These are phyloP conservation scores for Meiosimyza decipiens DNA, from an alignment of 2,888 invertebrate species.

Conservation along the genomic window DNA sequence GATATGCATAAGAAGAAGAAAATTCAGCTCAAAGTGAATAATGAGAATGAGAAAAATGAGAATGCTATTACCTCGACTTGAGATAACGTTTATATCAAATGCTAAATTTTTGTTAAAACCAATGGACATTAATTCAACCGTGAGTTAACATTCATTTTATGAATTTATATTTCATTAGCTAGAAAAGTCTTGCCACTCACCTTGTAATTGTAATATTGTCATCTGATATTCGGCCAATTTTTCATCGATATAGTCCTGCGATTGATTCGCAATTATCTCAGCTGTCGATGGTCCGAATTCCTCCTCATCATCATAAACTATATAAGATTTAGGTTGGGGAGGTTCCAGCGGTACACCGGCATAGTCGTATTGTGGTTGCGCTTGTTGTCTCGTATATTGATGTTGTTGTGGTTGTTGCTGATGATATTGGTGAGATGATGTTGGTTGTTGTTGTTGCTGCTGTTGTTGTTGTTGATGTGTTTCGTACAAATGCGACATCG, in stretches of 20 bases:
- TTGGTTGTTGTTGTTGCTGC: conserved; percentile 66
- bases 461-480: conserved; percentile 61
- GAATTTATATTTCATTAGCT: not conserved
- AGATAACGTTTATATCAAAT: too few species aligned
- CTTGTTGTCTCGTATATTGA: conserved; percentile 57
- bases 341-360: conserved; percentile 83
- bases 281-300: conserved; percentile 87
- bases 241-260: conserved; percentile 94
- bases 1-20: too few species aligned
- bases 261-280: conserved; percentile 92
- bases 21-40: too few species aligned
- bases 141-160: too few species aligned
- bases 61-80: too few species aligned
- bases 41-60: too few species aligned
- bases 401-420: conserved; percentile 58
- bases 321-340: conserved; percentile 73
- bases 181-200: conserved; percentile 68
- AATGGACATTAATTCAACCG: too few species aligned
- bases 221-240: conserved; percentile 93
- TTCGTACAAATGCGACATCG: conserved; percentile 55
- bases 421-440: conserved; percentile 59
- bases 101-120: too few species aligned
- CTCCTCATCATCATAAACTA: conserved; percentile 74
- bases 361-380: conserved; percentile 63
- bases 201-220: conserved; percentile 90